Conservation (phyloP, 1,140 invertebrate species). For the Maniola jurtina region DNA sequence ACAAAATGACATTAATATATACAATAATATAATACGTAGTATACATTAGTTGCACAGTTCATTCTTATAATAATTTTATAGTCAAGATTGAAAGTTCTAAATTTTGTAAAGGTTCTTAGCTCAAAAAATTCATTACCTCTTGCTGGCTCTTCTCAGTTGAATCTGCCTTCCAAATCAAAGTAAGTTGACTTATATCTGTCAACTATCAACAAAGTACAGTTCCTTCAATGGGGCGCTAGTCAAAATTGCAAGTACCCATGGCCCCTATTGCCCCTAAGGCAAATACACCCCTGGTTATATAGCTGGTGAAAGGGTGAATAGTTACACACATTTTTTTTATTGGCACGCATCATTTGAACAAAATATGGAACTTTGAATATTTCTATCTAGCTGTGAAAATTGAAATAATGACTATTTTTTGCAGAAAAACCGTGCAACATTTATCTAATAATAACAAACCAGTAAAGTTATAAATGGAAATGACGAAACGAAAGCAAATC, state of each 20-base stretch:
- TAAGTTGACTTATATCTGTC: no score
- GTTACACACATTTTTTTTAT: no score
- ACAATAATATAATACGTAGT: constrained; percentile 13
- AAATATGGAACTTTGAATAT: not conserved
- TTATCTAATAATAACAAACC: constrained; percentile 22
- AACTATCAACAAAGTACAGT: constrained; percentile 22
- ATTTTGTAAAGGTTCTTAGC: no score
- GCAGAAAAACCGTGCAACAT: constrained; percentile 27
- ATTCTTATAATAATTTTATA: not conserved
- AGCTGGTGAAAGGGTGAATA: no score
- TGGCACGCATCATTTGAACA: not conserved
- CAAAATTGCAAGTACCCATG: constrained; percentile 3
- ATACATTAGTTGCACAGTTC: constrained; percentile 3
- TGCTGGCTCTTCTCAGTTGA: no score
- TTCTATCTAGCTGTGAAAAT: no score
- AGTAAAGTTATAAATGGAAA: constrained; percentile 17
- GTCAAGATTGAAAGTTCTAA: no score
- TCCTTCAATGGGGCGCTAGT: not conserved
- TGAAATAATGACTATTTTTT: constrained; percentile 4
- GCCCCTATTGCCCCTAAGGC: not conserved
- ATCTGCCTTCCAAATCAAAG: no score
- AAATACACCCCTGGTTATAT: no score
- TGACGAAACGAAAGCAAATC: constrained; percentile 19
- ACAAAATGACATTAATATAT: constrained; percentile 2
- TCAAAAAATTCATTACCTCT: no score